These are phyloP conservation scores for Urocitellus parryii DNA, from an alignment of 2,113 vertebrate genomes.

Conservation along the genomic window DNA sequence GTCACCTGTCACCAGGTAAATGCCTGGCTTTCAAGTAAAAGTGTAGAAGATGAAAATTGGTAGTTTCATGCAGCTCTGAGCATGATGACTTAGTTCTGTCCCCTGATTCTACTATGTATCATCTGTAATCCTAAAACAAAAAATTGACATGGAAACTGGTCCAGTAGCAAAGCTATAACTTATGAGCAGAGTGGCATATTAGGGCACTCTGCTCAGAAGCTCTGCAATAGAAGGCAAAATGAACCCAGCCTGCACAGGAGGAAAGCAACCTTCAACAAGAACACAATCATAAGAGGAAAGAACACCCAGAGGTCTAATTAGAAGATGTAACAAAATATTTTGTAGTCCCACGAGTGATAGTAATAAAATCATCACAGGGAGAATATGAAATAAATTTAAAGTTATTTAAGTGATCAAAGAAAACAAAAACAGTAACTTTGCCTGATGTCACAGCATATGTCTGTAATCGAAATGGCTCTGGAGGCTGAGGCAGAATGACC, in stretches of 20 bases:
- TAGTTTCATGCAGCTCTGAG: no score
- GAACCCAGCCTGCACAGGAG: no score
- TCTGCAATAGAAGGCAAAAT: background rate
- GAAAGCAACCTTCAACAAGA: background rate
- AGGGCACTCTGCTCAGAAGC: background rate
- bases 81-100: no score
- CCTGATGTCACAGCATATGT: no score
- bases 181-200: background rate
- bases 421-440: background rate
- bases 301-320: background rate
- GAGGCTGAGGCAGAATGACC: no score
- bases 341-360: background rate
- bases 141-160: background rate
- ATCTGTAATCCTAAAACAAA: background rate
- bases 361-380: background rate
- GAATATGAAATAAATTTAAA: background rate
- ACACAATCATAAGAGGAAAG: background rate
- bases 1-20: background rate
- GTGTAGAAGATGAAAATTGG: no score
- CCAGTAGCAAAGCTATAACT: background rate
- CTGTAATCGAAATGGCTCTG: no score
- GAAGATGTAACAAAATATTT: background rate
- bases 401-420: background rate
- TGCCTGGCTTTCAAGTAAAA: no score
- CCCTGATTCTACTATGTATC: rapidly evolving